Conservation (phyloP, 2,113 vertebrate species). For the Burhinus bistriatus region DNA sequence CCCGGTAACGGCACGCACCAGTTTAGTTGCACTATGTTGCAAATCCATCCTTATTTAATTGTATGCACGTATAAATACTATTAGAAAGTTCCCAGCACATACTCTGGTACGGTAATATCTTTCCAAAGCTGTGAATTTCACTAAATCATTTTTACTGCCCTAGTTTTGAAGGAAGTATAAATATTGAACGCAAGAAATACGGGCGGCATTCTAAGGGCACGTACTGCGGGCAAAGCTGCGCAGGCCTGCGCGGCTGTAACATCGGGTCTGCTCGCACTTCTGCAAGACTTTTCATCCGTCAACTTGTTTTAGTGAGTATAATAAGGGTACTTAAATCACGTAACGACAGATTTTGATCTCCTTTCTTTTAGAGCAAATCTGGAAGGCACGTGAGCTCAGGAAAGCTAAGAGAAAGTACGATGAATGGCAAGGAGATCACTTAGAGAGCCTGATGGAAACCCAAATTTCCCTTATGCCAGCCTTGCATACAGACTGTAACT, state of each 20-base stretch:
- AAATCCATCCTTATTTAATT: not conserved
- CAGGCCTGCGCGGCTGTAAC: not conserved
- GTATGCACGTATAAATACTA: not conserved
- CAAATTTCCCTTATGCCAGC: not conserved
- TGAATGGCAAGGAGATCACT: not conserved
- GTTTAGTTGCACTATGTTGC: not conserved
- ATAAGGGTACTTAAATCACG: not conserved
- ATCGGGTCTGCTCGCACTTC: not conserved
- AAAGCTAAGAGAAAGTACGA: rapidly evolving
- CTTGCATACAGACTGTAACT: not conserved
- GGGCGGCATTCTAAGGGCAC: not conserved
- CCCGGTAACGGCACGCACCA: rapidly evolving
- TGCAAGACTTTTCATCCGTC: not conserved
- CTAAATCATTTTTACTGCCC: not conserved
- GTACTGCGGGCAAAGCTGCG: not conserved
- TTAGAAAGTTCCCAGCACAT: not conserved
- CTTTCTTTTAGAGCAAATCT: not conserved
- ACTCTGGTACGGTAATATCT: not conserved
- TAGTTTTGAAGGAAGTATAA: not conserved
- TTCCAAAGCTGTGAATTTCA: not conserved
- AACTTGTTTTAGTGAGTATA: not conserved
- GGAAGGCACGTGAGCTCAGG: not conserved
- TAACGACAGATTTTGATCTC: not conserved
- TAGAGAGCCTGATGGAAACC: not conserved
- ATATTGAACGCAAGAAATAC: rapidly evolving